Evolutionary conservation across 2,888 invertebrate genomes (phyloP).

Genomic region (Lordiphosa fenestrarum): DNA sequence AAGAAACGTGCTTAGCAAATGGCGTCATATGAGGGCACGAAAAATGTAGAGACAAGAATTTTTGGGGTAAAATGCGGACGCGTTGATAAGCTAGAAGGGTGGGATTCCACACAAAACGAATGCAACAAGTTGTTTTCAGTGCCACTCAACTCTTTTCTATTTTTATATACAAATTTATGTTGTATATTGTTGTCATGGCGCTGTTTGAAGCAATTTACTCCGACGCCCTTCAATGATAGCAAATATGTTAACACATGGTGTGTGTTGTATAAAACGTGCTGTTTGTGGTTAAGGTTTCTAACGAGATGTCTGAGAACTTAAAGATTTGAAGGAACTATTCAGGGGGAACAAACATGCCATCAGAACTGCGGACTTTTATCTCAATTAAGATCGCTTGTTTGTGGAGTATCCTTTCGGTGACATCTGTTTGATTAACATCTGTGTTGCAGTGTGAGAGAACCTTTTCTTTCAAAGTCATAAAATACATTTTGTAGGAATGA

Average conservation of each 20-base stretch:
- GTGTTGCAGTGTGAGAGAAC: too few species aligned
- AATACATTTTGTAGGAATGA: too few species aligned
- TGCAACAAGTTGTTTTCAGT: conserved; percentile 7
- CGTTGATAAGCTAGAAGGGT: neutral
- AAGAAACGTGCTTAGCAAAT: conserved; percentile 6
- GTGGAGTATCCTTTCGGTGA: too few species aligned
- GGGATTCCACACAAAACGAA: neutral
- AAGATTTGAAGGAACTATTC: too few species aligned
- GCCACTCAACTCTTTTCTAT: neutral
- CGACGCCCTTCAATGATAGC: conserved; percentile 2
- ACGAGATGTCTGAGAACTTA: too few species aligned
- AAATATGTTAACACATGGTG: neutral
- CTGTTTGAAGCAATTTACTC: neutral
- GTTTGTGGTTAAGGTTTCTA: neutral
- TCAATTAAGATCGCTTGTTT: too few species aligned
- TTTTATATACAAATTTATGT: too few species aligned
- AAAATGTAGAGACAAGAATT: conserved; percentile 2
- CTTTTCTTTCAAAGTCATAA: too few species aligned
- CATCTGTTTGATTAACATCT: too few species aligned
- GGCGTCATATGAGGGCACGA: conserved; percentile 5
- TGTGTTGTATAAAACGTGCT: neutral
- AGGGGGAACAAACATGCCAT: too few species aligned
- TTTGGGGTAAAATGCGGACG: conserved; percentile 1
- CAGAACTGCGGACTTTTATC: too few species aligned
- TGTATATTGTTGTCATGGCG: too few species aligned